Evolutionary conservation across 2,113 vertebrate genomes (phyloP).

Genomic region (Albula glossodonta): DNA sequence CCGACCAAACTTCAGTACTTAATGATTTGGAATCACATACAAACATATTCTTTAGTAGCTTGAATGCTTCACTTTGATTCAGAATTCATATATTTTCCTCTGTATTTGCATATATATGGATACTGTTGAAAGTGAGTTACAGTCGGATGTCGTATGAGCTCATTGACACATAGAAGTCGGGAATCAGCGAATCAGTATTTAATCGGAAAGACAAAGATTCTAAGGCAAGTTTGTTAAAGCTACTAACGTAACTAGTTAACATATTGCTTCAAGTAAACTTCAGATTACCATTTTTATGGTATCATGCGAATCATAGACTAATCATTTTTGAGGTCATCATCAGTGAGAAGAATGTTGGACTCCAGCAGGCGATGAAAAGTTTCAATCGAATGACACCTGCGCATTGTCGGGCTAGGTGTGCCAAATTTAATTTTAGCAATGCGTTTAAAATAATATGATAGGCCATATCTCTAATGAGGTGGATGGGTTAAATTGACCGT

Average conservation of each 20-base stretch:
- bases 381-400: neutral
- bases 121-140: neutral
- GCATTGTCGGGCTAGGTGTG: too few relatives aligned
- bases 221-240: neutral
- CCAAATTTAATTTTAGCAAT: too few relatives aligned
- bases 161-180: neutral
- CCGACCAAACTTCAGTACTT: too few relatives aligned
- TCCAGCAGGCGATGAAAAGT: neutral
- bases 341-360: too few relatives aligned
- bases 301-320: neutral
- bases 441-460: too few relatives aligned
- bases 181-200: neutral
- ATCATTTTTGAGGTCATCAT: neutral
- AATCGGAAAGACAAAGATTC: neutral
- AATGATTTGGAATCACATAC: too few relatives aligned
- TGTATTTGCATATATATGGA: neutral
- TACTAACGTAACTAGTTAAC: neutral
- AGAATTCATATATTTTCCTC: neutral
- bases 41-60: too few relatives aligned
- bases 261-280: neutral
- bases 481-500: too few relatives aligned
- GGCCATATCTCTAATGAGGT: too few relatives aligned
- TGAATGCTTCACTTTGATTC: neutral
- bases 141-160: neutral
- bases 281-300: neutral